These are phyloP conservation scores for Drosophila nikananu DNA, from an alignment of 1,140 invertebrate species.

Conservation along the genomic window DNA sequence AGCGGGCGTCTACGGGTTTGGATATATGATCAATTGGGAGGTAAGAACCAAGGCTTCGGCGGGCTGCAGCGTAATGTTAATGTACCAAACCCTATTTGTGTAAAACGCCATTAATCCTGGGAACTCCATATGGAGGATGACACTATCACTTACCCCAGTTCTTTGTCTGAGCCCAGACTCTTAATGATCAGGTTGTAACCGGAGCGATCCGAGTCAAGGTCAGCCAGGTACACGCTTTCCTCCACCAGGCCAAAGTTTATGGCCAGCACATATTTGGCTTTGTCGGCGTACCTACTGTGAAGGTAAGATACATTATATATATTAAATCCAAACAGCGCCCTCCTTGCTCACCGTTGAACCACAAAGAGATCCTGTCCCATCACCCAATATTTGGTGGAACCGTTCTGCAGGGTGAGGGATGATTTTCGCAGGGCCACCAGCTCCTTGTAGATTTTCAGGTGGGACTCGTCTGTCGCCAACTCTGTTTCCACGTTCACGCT, in stretches of 20 bases:
- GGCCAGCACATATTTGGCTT: constrained; percentile 37
- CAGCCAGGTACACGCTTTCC: constrained; percentile 31
- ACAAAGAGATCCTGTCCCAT: constrained; percentile 56
- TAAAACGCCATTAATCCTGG: neutral
- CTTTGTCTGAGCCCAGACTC: constrained; percentile 56
- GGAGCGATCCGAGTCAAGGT: constrained; percentile 58
- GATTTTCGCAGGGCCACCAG: constrained; percentile 43
- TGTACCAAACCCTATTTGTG: constrained; percentile 18
- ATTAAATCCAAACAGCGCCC: no score
- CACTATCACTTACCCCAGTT: constrained; percentile 36
- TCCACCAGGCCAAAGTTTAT: constrained; percentile 56
- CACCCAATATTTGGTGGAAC: constrained; percentile 51
- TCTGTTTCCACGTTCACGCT: constrained; percentile 73
- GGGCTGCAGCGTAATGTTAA: neutral
- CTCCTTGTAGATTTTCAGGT: constrained; percentile 64
- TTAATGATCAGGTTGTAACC: constrained; percentile 43
- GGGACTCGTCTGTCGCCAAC: constrained; percentile 25
- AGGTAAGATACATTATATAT: neutral
- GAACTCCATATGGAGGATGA: no score
- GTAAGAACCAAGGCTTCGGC: constrained; percentile 59
- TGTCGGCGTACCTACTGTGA: constrained; percentile 23
- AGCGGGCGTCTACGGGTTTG: constrained; percentile 11
- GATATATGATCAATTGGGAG: constrained; percentile 18
- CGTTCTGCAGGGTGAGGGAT: constrained; percentile 50
- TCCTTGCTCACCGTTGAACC: constrained; percentile 42